These are phyloP conservation scores for Neoitamus cyanurus DNA, from an alignment of 2,888 invertebrate species.

Conservation along the genomic window DNA sequence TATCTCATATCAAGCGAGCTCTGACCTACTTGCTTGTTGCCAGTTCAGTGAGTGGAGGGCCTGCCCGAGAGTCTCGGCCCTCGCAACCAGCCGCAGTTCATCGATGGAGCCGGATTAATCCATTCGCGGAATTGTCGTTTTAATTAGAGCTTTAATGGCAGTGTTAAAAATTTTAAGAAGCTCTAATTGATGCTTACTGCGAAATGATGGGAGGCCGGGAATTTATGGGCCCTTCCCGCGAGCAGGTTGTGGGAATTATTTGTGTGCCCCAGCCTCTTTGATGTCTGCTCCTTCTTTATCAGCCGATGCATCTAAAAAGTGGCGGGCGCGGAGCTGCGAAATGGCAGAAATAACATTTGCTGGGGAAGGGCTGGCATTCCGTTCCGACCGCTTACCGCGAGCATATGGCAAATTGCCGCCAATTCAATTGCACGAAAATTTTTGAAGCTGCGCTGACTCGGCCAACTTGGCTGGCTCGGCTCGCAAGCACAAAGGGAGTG, in stretches of 20 bases:
- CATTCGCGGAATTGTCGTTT: slow-evolving; percentile 26
- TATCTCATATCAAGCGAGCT: background rate
- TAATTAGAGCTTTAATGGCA: slow-evolving; percentile 27
- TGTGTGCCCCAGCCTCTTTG: background rate
- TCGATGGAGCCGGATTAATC: background rate
- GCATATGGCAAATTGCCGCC: background rate
- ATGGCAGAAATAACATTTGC: background rate
- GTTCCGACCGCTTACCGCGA: background rate
- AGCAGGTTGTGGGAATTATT: background rate
- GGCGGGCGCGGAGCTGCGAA: background rate
- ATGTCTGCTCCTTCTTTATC: slow-evolving; percentile 6
- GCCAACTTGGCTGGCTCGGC: background rate
- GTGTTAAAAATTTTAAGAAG: slow-evolving; percentile 39
- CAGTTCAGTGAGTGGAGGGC: background rate
- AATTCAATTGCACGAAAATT: background rate
- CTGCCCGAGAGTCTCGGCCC: background rate
- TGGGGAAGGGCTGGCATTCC: background rate
- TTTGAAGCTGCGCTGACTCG: background rate
- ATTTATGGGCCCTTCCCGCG: slow-evolving; percentile 18
- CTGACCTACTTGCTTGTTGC: slow-evolving; percentile 14
- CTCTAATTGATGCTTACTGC: slow-evolving; percentile 2
- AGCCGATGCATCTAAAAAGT: background rate
- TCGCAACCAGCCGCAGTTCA: background rate
- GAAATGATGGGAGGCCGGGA: slow-evolving; percentile 9
- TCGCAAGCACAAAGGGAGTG: background rate